phyloP scores from a whole-genome alignment of 1,140 invertebrate genomes.

The fruit fly (Drosophila melanogaster) region DNA sequence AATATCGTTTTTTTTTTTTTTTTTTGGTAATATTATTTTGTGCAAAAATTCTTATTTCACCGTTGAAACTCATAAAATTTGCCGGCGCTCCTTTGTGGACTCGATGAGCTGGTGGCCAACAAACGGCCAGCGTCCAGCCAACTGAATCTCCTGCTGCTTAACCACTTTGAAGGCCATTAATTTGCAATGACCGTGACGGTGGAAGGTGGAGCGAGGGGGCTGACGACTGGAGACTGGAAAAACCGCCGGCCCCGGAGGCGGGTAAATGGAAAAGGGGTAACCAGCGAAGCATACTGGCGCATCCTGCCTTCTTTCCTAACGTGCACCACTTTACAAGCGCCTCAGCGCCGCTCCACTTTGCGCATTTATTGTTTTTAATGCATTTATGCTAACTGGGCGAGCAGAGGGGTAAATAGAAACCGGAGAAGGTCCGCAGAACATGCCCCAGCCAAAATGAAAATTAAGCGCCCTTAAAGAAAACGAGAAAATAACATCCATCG shows the following conservation, averaged over 20 bases:
- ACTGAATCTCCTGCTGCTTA: constrained; percentile 58
- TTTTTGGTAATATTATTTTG: constrained; percentile 74
- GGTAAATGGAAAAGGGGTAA: constrained; percentile 9
- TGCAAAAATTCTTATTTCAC: constrained; percentile 76
- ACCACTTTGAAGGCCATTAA: constrained; percentile 79
- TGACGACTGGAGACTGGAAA: background rate
- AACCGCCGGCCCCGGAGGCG: background rate
- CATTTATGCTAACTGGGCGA: constrained; percentile 36
- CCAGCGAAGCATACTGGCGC: constrained; percentile 40
- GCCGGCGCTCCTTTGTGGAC: constrained; percentile 64
- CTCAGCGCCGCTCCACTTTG: constrained; percentile 43
- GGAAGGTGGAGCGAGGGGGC: background rate
- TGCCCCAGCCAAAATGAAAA: constrained; percentile 39
- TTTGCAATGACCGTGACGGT: constrained; percentile 72
- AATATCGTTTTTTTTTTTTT: background rate
- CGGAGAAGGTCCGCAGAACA: constrained; percentile 1
- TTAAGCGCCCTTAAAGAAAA: constrained; percentile 40
- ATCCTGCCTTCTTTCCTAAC: constrained; percentile 44
- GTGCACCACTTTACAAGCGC: constrained; percentile 51
- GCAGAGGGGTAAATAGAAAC: constrained; percentile 15
- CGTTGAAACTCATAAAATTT: constrained; percentile 78
- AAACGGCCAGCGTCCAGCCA: constrained; percentile 48
- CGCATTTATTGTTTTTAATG: constrained; percentile 72
- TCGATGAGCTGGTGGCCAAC: constrained; percentile 53
- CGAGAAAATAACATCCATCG: constrained; percentile 40